Percentiles rank a stretch among this genome's conserved stretches.
These are phyloP conservation scores for Ephestia elutella DNA, from an alignment of 1,140 invertebrate species.

Conservation along the genomic window DNA sequence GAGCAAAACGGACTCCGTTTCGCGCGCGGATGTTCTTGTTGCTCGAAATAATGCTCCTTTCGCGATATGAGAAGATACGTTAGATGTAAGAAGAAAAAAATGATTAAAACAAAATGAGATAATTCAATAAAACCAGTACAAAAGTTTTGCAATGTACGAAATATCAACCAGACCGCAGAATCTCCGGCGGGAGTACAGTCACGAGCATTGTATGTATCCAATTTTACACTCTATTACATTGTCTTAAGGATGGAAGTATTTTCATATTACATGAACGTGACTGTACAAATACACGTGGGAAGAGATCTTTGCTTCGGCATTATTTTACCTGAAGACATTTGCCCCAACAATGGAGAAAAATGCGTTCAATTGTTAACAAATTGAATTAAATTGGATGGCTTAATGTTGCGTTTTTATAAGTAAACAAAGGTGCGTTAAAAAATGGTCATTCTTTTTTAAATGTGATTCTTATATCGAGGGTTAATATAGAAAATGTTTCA, in stretches of 20 bases:
- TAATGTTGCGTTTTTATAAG: constrained; percentile 23
- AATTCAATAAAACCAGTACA: not conserved
- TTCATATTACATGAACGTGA: too few relatives aligned
- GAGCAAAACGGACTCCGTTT: too few relatives aligned
- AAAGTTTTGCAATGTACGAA: not conserved
- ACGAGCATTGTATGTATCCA: too few relatives aligned
- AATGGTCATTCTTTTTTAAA: constrained; percentile 24
- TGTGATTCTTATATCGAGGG: not conserved
- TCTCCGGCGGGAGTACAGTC: too few relatives aligned
- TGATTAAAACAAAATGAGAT: not conserved
- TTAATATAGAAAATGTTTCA: constrained; percentile 6
- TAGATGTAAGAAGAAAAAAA: too few relatives aligned
- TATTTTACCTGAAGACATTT: constrained; percentile 31
- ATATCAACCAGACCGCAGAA: not conserved
- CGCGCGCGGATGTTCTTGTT: too few relatives aligned
- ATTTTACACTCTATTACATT: too few relatives aligned
- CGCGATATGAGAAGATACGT: too few relatives aligned
- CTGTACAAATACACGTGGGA: not conserved
- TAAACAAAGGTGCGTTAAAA: constrained; percentile 27
- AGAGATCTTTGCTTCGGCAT: not conserved
- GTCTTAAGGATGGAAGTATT: too few relatives aligned
- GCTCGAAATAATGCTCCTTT: too few relatives aligned
- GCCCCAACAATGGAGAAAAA: constrained; percentile 52
- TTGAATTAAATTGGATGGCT: constrained; percentile 54
- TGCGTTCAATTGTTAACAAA: constrained; percentile 51